These are phyloP conservation scores for Notechis scutatus DNA, from an alignment of 2,113 vertebrate species.

Conservation along the genomic window DNA sequence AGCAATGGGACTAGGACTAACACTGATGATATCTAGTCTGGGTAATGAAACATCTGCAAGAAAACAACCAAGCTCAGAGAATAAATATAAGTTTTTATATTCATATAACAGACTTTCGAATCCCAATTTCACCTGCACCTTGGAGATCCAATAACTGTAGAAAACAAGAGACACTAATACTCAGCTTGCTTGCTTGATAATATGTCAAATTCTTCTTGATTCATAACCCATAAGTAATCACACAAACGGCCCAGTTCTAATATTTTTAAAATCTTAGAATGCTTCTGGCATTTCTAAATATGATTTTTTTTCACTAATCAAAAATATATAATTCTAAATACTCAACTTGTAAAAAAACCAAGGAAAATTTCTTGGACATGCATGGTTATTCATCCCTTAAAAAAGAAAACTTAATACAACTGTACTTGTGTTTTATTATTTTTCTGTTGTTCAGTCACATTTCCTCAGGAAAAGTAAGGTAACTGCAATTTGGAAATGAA, in stretches of 20 bases:
- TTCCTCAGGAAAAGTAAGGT: slow-evolving; percentile 37
- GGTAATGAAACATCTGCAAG: neutral
- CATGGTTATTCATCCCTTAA: neutral
- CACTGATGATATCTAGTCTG: neutral
- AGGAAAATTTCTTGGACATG: neutral
- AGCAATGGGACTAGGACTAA: neutral
- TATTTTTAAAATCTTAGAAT: neutral
- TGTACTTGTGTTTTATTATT: slow-evolving; percentile 57
- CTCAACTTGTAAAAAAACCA: slow-evolving; percentile 9
- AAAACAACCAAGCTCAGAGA: neutral
- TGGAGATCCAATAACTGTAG: neutral
- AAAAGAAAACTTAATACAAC: slow-evolving; percentile 41
- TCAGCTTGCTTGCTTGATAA: neutral
- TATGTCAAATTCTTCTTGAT: neutral
- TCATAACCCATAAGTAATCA: neutral
- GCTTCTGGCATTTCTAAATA: neutral
- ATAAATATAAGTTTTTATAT: neutral
- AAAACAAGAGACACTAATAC: neutral
- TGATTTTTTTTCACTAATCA: neutral
- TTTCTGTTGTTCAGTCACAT: slow-evolving; percentile 41
- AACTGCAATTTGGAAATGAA: slow-evolving; percentile 40
- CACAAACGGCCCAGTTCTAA: neutral
- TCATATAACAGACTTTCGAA: neutral
- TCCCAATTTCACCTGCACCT: neutral
- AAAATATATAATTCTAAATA: neutral